Evolutionary conservation across 2,888 invertebrate genomes (phyloP).

Genomic region (Tineola bisselliella): DNA sequence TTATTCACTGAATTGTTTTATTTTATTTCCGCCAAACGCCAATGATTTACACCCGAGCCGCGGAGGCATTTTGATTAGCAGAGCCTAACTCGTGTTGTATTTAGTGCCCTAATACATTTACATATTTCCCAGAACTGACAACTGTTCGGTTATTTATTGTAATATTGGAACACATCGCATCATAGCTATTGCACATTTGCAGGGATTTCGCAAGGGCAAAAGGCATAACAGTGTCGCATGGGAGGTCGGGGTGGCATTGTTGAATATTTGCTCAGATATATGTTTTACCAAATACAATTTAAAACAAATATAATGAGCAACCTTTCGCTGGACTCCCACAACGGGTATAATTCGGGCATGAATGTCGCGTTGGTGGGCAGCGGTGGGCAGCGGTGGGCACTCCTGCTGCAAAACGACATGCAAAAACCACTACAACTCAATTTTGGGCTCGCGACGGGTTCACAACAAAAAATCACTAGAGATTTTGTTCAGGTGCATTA

Average conservation of each 20-base stretch:
- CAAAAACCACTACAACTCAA: constrained; percentile 8
- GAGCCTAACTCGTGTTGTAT: not conserved
- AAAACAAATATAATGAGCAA: no score
- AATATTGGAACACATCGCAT: no score
- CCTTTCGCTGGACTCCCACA: no score
- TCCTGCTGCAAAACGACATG: not conserved
- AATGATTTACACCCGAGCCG: constrained; percentile 1
- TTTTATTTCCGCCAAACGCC: not conserved
- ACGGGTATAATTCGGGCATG: no score
- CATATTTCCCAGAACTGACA: not conserved
- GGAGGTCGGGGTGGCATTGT: not conserved
- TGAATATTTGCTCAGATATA: not conserved
- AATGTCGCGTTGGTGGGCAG: no score
- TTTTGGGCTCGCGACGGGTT: constrained; percentile 6
- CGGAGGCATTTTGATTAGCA: not conserved
- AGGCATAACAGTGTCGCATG: not conserved
- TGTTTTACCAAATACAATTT: no score
- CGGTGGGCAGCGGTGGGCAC: not conserved
- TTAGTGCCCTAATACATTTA: not conserved
- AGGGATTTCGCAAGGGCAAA: no score
- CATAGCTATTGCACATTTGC: no score
- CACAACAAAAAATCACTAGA: not conserved
- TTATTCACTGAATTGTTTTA: no score
- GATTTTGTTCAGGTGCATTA: not conserved
- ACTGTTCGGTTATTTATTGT: not conserved